phyloP scores from a whole-genome alignment of 2,888 invertebrate species.

The Limenitis camilla region DNA sequence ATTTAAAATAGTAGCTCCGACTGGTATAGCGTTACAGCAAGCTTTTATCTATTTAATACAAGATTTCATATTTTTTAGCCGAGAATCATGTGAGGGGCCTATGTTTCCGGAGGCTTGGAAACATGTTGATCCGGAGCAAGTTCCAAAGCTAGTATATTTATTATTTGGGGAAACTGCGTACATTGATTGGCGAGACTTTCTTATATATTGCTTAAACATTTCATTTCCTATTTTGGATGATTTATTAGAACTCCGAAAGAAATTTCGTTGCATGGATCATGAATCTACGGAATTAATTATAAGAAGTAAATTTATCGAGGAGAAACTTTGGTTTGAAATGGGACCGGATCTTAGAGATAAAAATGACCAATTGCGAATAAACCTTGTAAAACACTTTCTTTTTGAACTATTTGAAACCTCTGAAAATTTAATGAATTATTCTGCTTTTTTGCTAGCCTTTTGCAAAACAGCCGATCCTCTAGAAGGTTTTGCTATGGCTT shows the following conservation, averaged over 20 bases:
- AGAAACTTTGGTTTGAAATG: constrained; percentile 57
- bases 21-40: constrained; percentile 57
- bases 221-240: constrained; percentile 71
- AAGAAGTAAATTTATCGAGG: constrained; percentile 45
- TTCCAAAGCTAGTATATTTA: constrained; percentile 53
- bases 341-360: constrained; percentile 42
- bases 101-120: constrained; percentile 58
- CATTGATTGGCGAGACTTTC: constrained; percentile 79
- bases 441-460: constrained; percentile 76
- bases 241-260: constrained; percentile 62
- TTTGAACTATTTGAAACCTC: constrained; percentile 71
- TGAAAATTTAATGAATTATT: constrained; percentile 72
- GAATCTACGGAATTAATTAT: constrained; percentile 48
- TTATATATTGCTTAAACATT: constrained; percentile 75
- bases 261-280: constrained; percentile 64
- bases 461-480: constrained; percentile 74
- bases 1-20: constrained; percentile 60
- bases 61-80: constrained; percentile 67
- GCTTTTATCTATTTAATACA: constrained; percentile 68
- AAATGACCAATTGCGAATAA: constrained; percentile 40
- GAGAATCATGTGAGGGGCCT: constrained; percentile 52
- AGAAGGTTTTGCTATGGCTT: constrained; percentile 73
- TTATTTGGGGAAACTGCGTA: constrained; percentile 73
- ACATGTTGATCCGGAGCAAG: constrained; percentile 52
- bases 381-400: constrained; percentile 71